Base-by-base conservation (phyloP, 2,113 vertebrate species). In the Galeopterus variegatus region DNA sequence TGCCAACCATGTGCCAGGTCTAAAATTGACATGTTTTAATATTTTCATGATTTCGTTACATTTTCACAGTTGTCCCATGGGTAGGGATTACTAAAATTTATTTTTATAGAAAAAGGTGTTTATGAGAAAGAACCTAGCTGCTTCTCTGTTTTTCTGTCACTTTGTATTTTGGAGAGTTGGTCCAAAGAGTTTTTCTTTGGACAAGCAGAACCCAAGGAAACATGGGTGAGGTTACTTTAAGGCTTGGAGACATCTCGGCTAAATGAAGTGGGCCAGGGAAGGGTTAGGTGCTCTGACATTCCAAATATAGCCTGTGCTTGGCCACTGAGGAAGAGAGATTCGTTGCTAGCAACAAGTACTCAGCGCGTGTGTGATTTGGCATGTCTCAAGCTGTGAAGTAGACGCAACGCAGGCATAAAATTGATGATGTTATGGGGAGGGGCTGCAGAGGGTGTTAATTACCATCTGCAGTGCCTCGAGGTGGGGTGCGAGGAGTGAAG, bases 341-440 rank as follows among this genome's bases (percentile, higher is more conserved):
- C 89, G 89, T 97, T 98, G 96, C 98, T 96, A 98, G 98, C 98
- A 98, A 98, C 98, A 98, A 98, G 98, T 98, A 94, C 97, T 98
- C 97, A 96, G 88, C 90, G 97, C 92, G 96, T 77, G 62, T 98
- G 98, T 96, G 96, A 98, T 94, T 98, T 98, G 98, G 98, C 98
- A 98, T 98, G 94, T 96, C 97, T 98, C 58, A 48, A 98, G 95
- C 97, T 98, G 97, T 97, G 98, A 98, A 98, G 95, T 98, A 98
- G 97, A 98, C 95, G 95, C 92, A 41, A 93, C 50, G 90, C 97
- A 98, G 98, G 98, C 97, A 98, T 97, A 98, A 98, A 97, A 93
- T 88, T 96, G 97, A 97, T 98, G 97, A 97, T 98, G 97, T 97
- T 98, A 95, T 81, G 87, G 97, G 94, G 97, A 98, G 98, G 96